These are phyloP conservation scores for Listrodromus nycthemerus DNA, from an alignment of 2,888 invertebrate species.

Conservation along the genomic window DNA sequence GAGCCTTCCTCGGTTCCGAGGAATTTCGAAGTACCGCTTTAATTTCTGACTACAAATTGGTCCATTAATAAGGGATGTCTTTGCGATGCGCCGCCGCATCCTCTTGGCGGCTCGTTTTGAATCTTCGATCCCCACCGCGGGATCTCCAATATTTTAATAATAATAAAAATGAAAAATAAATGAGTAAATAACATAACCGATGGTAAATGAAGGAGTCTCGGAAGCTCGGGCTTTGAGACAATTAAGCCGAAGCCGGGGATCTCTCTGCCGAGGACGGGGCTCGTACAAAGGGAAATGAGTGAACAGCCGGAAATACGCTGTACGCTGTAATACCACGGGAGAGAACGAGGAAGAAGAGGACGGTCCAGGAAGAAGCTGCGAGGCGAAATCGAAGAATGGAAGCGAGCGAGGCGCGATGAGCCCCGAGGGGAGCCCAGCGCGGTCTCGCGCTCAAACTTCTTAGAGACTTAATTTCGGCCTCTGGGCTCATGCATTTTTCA, in stretches of 20 bases:
- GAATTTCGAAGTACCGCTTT: slow-evolving; percentile 64
- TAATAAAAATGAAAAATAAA: slow-evolving; percentile 46
- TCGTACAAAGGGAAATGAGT: slow-evolving; percentile 47
- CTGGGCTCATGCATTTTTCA: slow-evolving; percentile 69
- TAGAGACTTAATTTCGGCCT: slow-evolving; percentile 67
- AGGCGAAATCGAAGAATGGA: slow-evolving; percentile 23
- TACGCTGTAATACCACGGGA: slow-evolving; percentile 27
- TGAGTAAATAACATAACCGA: neutral
- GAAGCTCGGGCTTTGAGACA: slow-evolving; percentile 43
- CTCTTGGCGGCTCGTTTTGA: slow-evolving; percentile 26
- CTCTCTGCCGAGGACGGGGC: slow-evolving; percentile 14
- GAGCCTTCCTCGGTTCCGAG: slow-evolving; percentile 49
- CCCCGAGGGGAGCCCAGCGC: neutral
- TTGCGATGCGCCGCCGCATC: slow-evolving; percentile 55
- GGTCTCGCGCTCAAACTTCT: slow-evolving; percentile 51
- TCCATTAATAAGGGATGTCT: slow-evolving; percentile 68
- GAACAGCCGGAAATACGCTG: slow-evolving; percentile 34
- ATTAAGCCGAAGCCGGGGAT: slow-evolving; percentile 42
- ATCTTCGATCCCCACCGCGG: neutral
- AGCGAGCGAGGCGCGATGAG: slow-evolving; percentile 35
- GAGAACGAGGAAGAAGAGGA: slow-evolving; percentile 14
- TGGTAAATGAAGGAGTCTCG: neutral
- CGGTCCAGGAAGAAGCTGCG: slow-evolving; percentile 16
- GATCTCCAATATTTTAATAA: slow-evolving; percentile 58
- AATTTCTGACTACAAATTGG: slow-evolving; percentile 71